Conservation (phyloP, 1,140 invertebrate genomes). For the Aculops lycopersici region DNA sequence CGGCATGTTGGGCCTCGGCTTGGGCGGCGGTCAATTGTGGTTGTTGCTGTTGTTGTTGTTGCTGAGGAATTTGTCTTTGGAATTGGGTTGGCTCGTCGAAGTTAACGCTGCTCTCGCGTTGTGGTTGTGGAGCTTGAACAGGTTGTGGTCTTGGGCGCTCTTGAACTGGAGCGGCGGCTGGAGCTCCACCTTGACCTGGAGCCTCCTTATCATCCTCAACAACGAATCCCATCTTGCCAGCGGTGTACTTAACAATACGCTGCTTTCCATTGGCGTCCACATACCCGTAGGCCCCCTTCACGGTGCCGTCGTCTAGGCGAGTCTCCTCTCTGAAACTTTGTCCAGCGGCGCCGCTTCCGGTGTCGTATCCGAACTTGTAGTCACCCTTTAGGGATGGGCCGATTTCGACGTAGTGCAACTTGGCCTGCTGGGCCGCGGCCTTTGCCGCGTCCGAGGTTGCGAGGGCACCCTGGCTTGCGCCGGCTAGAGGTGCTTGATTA, state of each 20-base stretch:
- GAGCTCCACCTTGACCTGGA: conserved; percentile 2
- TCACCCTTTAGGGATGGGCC: conserved; percentile 7
- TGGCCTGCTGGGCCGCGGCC: conserved; percentile 4
- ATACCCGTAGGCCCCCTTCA: conserved; percentile 27
- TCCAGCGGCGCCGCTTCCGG: conserved; percentile 11
- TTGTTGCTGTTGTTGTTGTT: no score
- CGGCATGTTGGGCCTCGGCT: no score
- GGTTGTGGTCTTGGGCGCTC: not conserved
- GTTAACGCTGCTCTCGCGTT: no score
- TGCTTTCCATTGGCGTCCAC: conserved; percentile 19
- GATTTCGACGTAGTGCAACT: conserved; percentile 8
- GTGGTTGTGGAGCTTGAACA: conserved; percentile 2
- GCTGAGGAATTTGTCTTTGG: no score
- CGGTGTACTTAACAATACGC: conserved; percentile 28
- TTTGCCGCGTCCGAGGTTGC: not conserved
- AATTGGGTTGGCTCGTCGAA: no score
- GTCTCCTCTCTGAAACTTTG: conserved; percentile 13
- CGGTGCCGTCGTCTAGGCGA: conserved; percentile 13
- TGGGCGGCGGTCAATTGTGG: no score
- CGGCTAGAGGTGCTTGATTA: no score
- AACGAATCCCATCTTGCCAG: conserved; percentile 28
- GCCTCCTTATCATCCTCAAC: conserved; percentile 16
- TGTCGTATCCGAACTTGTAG: conserved; percentile 13
- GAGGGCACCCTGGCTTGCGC: not conserved
- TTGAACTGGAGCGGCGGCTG: not conserved